Evolutionary conservation across 2,113 vertebrate genomes (phyloP), one percentile per base, ranked within the genome.

Genomic region (Corythornis madagascariensis): DNA sequence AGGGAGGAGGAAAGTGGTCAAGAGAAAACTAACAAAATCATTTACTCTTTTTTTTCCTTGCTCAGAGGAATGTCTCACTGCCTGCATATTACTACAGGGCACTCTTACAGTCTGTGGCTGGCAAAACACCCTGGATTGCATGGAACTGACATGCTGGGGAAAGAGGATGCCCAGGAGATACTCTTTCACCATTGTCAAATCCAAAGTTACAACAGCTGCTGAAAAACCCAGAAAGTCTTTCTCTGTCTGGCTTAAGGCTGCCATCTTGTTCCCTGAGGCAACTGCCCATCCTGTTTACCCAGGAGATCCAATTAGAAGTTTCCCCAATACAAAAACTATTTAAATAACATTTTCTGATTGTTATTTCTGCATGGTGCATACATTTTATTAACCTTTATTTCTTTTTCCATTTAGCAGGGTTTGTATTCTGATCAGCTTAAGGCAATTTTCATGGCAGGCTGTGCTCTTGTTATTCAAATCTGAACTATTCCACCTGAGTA

Each of bases 271-370:
- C 60, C 94, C 72, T 7, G 25, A 77, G 50, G 92, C 83, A 73
- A 8, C 26, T 66, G 4, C 19, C 64, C 29, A 48, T n/a, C 40
- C 45, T 63, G 3, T 24, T 88, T 45, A 77, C 90, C 56, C 90
- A 66, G 28, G 76, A 90, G 94, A 42, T 47, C 47, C 72, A 94
- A 92, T 86, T 77, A 96, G 16, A 40, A 45, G 26, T 38, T 78
- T 71, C 10, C 10, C 22, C 40, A 64, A 0, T 0, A 56, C 19
- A 63, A 22, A 16, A 75, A 14, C 16, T 64, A 21, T 72, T 57
- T 71, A 5, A 92, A 88, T 72, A 33, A 7, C 20, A 40, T 35
- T 65, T 86, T 53, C 14, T 24, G 12, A 42, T 40, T 67, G 53
- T 47, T 63, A 33, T 63, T 83, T 76, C 73, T 78, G 43, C 57